Percentiles rank a stretch among this genome's conserved stretches.
phyloP scores from a whole-genome alignment of 2,888 invertebrate species.

The Eledona agricola region DNA sequence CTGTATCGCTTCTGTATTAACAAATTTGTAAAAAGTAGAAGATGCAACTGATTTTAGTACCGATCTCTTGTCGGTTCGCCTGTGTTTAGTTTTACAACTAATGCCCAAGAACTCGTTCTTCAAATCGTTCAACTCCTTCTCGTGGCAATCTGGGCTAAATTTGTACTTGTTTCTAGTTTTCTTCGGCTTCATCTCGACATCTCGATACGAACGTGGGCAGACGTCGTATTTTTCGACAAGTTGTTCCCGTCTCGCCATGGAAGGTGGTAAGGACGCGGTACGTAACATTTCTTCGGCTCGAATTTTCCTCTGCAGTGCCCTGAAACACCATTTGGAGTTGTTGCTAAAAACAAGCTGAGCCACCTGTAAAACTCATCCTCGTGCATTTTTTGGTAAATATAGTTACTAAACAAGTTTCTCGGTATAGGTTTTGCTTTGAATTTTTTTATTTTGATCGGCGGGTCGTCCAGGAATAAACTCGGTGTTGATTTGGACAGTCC shows the following conservation, averaged over 20 bases:
- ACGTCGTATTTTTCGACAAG: constrained; percentile 53
- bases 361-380: constrained; percentile 78
- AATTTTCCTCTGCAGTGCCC: constrained; percentile 72
- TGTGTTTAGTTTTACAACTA: constrained; percentile 13
- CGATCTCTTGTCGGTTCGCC: constrained; percentile 6
- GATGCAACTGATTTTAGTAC: neutral
- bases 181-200: constrained; percentile 38
- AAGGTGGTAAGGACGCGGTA: constrained; percentile 72
- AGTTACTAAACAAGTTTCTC: constrained; percentile 74
- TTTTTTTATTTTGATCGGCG: constrained; percentile 64
- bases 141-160: constrained; percentile 59
- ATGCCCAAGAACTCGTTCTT: constrained; percentile 63
- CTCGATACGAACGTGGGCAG: constrained; percentile 56
- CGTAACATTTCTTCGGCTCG: constrained; percentile 75
- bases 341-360: constrained; percentile 3
- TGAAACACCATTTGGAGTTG: constrained; percentile 45
- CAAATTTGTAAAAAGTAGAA: neutral
- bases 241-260: constrained; percentile 72
- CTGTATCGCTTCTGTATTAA: constrained; percentile 5
- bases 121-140: constrained; percentile 57
- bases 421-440: constrained; percentile 77
- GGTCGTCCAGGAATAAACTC: constrained; percentile 55
- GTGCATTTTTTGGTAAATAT: constrained; percentile 74
- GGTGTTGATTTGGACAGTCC: constrained; percentile 59
- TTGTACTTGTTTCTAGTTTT: constrained; percentile 50